Base-by-base conservation (phyloP, 2,888 invertebrate genomes). In the Cinara cedri region DNA sequence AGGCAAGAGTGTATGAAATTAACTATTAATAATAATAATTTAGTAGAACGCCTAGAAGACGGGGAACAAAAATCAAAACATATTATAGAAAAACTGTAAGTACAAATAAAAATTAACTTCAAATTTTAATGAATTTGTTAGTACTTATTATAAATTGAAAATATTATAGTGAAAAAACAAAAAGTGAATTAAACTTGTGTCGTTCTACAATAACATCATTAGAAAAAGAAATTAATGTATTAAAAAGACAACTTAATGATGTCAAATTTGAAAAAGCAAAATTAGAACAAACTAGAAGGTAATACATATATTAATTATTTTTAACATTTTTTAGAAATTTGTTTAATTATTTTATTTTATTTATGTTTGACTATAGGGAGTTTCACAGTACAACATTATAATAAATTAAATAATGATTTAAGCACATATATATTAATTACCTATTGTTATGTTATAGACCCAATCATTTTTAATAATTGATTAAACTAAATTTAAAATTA, bases 1-100 rank as follows among this genome's bases (percentile, higher is more conserved):
- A 87, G 90, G 46, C 87, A 88, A 74, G 90, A 91, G 83, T 87
- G 89, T n/a, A 89, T 91, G 42, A 89, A 90, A 81, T 86, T 89
- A 51, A 89, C 90, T 83, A 83, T 90, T 57, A 86, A 88, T 16
- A 88, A 91, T 84, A 90, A 91, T 84, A 91, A 91, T 86, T 87
- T 91, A 46, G 89, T 90, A 82, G 87, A 70, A 42, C 46, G n/a
- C 13, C 34, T 68, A 24, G 70, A 70, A 60, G 70, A 70, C 2
- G 34, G 49, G 21, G 26, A 62, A 62, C 14, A 51, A 78, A 70
- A 78, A 70, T 21, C 49, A 70, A 60, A 78, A 70, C 14, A n/a
- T 24, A n/a, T 70, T 9, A n/a, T 1, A 8, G 78, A 78, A 42
- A 21, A 24, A n/a, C 21, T 78, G 78, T 78, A 62, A 24, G 46